Conservation (phyloP, 2,113 vertebrate genomes). For the Triplophysa siluroides region DNA sequence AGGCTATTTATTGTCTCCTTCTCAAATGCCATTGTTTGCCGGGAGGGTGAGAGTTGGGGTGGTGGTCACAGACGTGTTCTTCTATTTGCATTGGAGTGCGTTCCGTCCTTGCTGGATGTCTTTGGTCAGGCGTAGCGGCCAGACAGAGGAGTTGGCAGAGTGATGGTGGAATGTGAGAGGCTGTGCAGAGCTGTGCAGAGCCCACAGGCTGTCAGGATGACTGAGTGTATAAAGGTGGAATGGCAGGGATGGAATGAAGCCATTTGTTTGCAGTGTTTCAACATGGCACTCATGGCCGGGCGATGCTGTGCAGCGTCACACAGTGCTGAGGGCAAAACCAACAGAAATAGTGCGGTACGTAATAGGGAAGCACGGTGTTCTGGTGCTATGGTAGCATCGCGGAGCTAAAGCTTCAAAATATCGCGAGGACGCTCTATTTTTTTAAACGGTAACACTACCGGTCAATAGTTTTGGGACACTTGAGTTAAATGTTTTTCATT, state of each 20-base stretch:
- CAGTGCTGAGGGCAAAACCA: too few species aligned
- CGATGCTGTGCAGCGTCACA: neutral
- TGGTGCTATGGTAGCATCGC: too few species aligned
- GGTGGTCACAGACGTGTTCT: slow-evolving; percentile 18
- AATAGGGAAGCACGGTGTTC: too few species aligned
- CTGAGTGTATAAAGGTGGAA: slow-evolving; percentile 34
- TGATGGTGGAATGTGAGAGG: slow-evolving; percentile 18
- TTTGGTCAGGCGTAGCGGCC: slow-evolving; percentile 20
- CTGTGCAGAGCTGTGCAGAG: slow-evolving; percentile 23
- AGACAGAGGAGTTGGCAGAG: neutral
- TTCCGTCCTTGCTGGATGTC: slow-evolving; percentile 46
- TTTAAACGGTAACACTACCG: too few species aligned
- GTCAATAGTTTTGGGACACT: too few species aligned
- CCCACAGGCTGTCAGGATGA: slow-evolving; percentile 53
- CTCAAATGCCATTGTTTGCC: slow-evolving; percentile 41
- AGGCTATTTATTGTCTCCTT: slow-evolving; percentile 47
- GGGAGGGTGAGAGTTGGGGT: slow-evolving; percentile 18
- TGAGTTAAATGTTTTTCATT: too few species aligned
- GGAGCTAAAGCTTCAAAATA: too few species aligned
- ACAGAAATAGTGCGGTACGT: too few species aligned
- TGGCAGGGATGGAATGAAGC: slow-evolving; percentile 19
- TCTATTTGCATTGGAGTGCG: slow-evolving; percentile 35
- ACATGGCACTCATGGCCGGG: neutral
- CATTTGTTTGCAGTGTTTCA: slow-evolving; percentile 38
- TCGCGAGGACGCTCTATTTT: too few species aligned